These are phyloP conservation scores for Temnothorax unifasciatus DNA, from an alignment of 2,888 invertebrate species.

Conservation along the genomic window DNA sequence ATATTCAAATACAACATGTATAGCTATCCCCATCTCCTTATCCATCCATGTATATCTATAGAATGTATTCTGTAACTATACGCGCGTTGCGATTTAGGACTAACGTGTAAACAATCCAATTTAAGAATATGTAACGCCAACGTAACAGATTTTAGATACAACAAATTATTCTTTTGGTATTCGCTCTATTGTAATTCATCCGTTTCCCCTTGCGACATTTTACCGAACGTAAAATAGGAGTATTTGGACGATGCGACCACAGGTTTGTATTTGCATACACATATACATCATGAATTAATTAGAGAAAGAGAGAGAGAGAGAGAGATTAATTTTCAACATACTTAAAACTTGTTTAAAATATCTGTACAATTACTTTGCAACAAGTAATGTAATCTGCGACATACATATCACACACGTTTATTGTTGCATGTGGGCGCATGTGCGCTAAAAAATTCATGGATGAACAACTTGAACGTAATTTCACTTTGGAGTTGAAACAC, in stretches of 20 bases:
- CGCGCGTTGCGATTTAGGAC: not conserved
- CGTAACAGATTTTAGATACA: not conserved
- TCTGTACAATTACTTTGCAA: not conserved
- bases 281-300: too few relatives aligned
- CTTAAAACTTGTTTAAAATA: not conserved
- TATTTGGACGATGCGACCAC: not conserved
- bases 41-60: slow-evolving; percentile 7
- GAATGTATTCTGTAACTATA: not conserved
- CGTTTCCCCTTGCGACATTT: not conserved
- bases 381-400: not conserved
- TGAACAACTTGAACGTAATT: not conserved
- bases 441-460: not conserved
- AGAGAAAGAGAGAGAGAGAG: too few relatives aligned
- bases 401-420: not conserved
- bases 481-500: not conserved
- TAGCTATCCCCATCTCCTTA: not conserved
- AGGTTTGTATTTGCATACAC: not conserved
- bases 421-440: not conserved
- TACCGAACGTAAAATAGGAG: not conserved
- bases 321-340: not conserved
- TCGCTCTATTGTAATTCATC: not conserved
- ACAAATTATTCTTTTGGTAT: not conserved
- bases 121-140: not conserved
- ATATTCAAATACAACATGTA: not conserved
- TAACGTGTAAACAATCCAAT: slow-evolving; percentile 3